phyloP scores from a whole-genome alignment of 2,797 vertebrate genomes.

The Echeneis naucrates region DNA sequence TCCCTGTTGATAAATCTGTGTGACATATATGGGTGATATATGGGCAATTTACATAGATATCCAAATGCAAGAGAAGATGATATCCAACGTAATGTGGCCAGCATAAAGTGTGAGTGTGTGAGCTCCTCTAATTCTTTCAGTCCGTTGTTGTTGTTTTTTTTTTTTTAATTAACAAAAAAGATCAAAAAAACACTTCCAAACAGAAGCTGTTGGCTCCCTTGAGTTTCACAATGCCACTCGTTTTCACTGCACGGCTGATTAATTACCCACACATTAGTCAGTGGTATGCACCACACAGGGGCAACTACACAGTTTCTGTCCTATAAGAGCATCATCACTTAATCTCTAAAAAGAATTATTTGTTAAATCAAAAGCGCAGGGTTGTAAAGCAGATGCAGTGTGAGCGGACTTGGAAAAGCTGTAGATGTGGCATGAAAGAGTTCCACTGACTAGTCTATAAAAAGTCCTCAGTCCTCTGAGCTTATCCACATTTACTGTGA shows the following conservation, averaged over 20 bases:
- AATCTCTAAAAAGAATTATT: constrained; percentile 23
- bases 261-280: constrained; percentile 18
- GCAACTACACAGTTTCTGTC: constrained; percentile 1
- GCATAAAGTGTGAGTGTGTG: not conserved
- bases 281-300: not conserved
- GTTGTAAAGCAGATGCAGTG: constrained; percentile 34
- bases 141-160: not conserved
- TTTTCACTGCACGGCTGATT: constrained; percentile 9
- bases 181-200: not conserved
- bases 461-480: constrained; percentile 65
- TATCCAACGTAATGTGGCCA: constrained; percentile 25
- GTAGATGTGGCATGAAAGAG: constrained; percentile 52
- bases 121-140: not conserved
- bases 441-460: constrained; percentile 61
- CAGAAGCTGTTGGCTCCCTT: not conserved
- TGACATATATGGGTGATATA: constrained; percentile 44
- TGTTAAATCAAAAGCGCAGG: constrained; percentile 28
- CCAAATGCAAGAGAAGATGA: constrained; percentile 29
- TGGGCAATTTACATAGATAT: constrained; percentile 51
- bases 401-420: constrained; percentile 54
- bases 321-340: not conserved
- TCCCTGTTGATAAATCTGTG: constrained; percentile 56
- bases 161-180: not conserved
- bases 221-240: not conserved
- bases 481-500: constrained; percentile 72